A percentile compares a stretch with the other conserved stretches of the same genome.
Conservation (phyloP, 2,797 vertebrate genomes). For the Parambassis ranga region DNA sequence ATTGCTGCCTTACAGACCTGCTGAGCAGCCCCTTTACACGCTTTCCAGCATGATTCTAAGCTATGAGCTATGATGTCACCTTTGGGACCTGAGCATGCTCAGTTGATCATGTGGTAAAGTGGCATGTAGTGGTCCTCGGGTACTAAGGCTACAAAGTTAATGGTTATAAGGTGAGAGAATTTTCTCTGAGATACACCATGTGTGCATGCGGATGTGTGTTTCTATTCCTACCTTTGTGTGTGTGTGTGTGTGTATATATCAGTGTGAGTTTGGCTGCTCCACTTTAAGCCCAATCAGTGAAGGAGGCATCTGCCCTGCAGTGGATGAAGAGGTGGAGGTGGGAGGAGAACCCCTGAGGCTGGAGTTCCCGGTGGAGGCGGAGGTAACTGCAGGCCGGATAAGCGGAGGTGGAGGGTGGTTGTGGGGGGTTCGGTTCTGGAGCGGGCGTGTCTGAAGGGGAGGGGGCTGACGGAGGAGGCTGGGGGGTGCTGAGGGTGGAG, state of each 20-base stretch:
- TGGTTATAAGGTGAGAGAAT: not conserved
- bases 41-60: not conserved
- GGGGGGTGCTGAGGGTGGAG: conserved; percentile 80
- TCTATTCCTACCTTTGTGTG: not conserved
- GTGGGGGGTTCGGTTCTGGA: conserved; percentile 86
- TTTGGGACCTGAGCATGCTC: conserved; percentile 4
- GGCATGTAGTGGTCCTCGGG: conserved; percentile 1
- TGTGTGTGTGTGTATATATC: conserved; percentile 12
- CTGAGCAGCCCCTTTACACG: conserved; percentile 2
- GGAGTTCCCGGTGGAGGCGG: conserved; percentile 64
- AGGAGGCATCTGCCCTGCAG: conserved; percentile 74
- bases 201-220: not conserved
- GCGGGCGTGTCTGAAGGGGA: conserved; percentile 83
- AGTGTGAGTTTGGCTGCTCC: conserved; percentile 81
- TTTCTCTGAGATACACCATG: not conserved
- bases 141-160: no score
- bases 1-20: no score
- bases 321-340: conserved; percentile 48
- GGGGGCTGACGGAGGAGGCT: conserved; percentile 82
- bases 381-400: conserved; percentile 82
- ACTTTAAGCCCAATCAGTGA: conserved; percentile 84
- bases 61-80: conserved; percentile 21
- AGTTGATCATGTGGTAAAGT: conserved; percentile 6
- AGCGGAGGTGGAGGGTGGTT: conserved; percentile 90
- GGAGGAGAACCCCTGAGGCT: conserved; percentile 68